phyloP scores from a whole-genome alignment of 2,113 vertebrate genomes.

The Caranx ignobilis region DNA sequence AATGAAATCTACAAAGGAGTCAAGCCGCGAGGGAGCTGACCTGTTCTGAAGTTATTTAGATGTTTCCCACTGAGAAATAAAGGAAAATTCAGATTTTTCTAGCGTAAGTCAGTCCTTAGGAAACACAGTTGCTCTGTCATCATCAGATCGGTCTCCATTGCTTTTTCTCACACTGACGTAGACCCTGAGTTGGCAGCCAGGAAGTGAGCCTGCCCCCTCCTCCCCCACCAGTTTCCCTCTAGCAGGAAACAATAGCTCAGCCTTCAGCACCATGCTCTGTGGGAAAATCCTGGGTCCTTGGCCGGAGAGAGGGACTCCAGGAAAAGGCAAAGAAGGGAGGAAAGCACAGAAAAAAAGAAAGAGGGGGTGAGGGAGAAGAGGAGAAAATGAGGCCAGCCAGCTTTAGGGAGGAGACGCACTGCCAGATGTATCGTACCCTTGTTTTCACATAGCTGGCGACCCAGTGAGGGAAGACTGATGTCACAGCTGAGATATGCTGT shows the following conservation, averaged over 20 bases:
- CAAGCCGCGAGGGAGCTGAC: background rate
- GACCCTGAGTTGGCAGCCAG: conserved; percentile 68
- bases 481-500: conserved; percentile 52
- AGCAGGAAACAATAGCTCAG: conserved; percentile 73
- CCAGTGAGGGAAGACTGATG: conserved; percentile 36
- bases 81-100: conserved; percentile 15
- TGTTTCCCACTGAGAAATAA: background rate
- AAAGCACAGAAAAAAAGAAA: conserved; percentile 7
- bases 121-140: conserved; percentile 32
- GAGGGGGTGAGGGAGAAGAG: background rate
- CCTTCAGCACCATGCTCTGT: conserved; percentile 60
- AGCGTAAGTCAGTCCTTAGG: conserved; percentile 17
- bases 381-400: conserved; percentile 52
- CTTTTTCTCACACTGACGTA: conserved; percentile 63
- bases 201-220: conserved; percentile 58
- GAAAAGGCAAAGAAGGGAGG: conserved; percentile 28
- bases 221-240: conserved; percentile 27
- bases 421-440: conserved; percentile 64
- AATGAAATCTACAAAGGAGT: background rate
- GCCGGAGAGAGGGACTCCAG: conserved; percentile 44
- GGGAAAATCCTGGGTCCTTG: conserved; percentile 71
- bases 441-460: conserved; percentile 38
- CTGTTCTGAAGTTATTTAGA: conserved; percentile 7
- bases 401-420: conserved; percentile 39
- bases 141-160: conserved; percentile 46